Conservation (phyloP, 2,888 invertebrate genomes). For the Odontocolon sp. region DNA sequence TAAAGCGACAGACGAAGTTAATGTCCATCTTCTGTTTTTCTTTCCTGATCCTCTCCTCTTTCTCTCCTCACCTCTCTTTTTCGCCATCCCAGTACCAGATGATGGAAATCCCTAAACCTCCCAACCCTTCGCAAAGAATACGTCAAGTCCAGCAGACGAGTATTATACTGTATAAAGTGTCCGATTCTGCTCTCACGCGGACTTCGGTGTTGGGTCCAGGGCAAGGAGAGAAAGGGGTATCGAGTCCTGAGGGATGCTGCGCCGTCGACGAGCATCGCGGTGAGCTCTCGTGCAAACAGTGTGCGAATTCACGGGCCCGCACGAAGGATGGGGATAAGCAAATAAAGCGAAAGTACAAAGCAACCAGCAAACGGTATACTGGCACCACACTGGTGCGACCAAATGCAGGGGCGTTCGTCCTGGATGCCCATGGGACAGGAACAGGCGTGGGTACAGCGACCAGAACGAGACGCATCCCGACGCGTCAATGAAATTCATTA, state of each 20-base stretch:
- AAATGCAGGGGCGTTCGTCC: neutral
- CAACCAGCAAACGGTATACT: slow-evolving; percentile 17
- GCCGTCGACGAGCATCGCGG: slow-evolving; percentile 57
- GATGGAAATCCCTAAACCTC: slow-evolving; percentile 41
- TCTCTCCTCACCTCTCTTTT: neutral
- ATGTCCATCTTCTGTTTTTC: slow-evolving; percentile 37
- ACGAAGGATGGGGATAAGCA: slow-evolving; percentile 46
- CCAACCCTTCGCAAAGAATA: slow-evolving; percentile 41
- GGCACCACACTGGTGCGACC: slow-evolving; percentile 17
- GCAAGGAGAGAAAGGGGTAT: slow-evolving; percentile 47
- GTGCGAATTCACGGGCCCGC: slow-evolving; percentile 53
- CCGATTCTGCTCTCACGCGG: slow-evolving; percentile 42
- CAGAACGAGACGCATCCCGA: slow-evolving; percentile 17
- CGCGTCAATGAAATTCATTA: slow-evolving; percentile 59
- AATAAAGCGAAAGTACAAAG: slow-evolving; percentile 60
- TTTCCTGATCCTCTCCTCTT: slow-evolving; percentile 20
- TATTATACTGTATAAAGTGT: slow-evolving; percentile 13
- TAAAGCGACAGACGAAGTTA: slow-evolving; percentile 14
- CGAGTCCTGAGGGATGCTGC: slow-evolving; percentile 59
- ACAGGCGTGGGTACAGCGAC: slow-evolving; percentile 35
- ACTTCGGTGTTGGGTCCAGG: neutral
- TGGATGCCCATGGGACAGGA: slow-evolving; percentile 53
- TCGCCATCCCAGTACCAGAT: slow-evolving; percentile 20
- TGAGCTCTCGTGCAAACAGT: slow-evolving; percentile 58
- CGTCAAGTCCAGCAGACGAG: slow-evolving; percentile 24